Evolutionary conservation across 2,797 vertebrate species (phyloP).

Genomic region (Sandelia bainsii): DNA sequence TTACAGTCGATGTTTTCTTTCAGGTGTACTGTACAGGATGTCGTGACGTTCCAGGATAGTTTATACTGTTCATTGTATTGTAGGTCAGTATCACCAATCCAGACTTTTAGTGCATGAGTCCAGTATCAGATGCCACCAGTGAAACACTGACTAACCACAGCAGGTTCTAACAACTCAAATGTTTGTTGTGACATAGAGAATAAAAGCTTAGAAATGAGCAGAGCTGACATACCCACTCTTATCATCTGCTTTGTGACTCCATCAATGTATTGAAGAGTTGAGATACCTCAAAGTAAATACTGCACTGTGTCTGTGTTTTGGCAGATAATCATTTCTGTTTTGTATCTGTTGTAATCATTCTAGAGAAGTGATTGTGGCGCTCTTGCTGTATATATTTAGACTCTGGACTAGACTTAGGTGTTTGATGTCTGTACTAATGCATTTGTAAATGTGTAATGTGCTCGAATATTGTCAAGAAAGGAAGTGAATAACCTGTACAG

Average conservation of each 20-base stretch:
- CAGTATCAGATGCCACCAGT: slow-evolving; percentile 46
- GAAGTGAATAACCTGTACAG: slow-evolving; percentile 62
- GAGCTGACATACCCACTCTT: slow-evolving; percentile 19
- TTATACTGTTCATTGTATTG: slow-evolving; percentile 53
- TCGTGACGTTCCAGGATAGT: slow-evolving; percentile 57
- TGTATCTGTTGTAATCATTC: slow-evolving; percentile 52
- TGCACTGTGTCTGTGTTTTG: slow-evolving; percentile 64
- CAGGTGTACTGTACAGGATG: slow-evolving; percentile 67
- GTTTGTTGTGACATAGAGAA: slow-evolving; percentile 29
- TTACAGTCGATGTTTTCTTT: slow-evolving; percentile 35
- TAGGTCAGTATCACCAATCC: slow-evolving; percentile 43
- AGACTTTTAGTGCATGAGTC: slow-evolving; percentile 67
- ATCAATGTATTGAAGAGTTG: slow-evolving; percentile 58
- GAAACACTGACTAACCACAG: slow-evolving; percentile 46
- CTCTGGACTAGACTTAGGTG: slow-evolving; percentile 42
- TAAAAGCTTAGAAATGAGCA: slow-evolving; percentile 19
- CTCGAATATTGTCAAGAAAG: slow-evolving; percentile 46
- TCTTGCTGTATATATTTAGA: slow-evolving; percentile 44
- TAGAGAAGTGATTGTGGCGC: slow-evolving; percentile 41
- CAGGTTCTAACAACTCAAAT: slow-evolving; percentile 28
- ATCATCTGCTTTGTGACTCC: slow-evolving; percentile 47
- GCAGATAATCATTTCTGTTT: slow-evolving; percentile 50
- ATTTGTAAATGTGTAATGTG: slow-evolving; percentile 65
- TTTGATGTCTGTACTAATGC: slow-evolving; percentile 71
- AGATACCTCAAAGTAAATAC: slow-evolving; percentile 72